These are phyloP conservation scores for Mythimna loreyi DNA, from an alignment of 2,888 invertebrate species.

Conservation along the genomic window DNA sequence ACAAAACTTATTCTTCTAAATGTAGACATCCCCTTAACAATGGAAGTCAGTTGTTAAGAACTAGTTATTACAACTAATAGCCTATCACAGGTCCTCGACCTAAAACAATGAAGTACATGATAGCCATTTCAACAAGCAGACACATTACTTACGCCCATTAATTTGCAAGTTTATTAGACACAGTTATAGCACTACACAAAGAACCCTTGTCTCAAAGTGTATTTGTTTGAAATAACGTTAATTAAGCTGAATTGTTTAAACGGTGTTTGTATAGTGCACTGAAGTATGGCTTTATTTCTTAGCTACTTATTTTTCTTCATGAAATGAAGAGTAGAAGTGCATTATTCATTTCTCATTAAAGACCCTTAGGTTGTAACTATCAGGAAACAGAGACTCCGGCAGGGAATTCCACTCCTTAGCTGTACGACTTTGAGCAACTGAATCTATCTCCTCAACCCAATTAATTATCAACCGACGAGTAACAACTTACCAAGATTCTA, in stretches of 20 bases:
- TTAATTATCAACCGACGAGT: too few species aligned
- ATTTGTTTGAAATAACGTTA: conserved; percentile 46
- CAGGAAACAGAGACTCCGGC: too few species aligned
- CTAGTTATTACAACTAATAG: conserved; percentile 22
- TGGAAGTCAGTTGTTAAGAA: conserved; percentile 16
- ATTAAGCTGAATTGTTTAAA: conserved; percentile 37
- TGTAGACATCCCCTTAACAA: background rate
- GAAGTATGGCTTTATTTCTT: background rate
- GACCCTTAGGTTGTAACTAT: too few species aligned
- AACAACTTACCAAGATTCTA: too few species aligned
- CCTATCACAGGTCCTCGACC: conserved; percentile 21
- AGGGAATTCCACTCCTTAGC: too few species aligned
- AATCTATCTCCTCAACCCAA: too few species aligned
- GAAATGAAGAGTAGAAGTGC: background rate
- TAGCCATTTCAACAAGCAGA: conserved; percentile 43
- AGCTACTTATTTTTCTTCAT: background rate
- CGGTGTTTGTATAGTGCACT: background rate
- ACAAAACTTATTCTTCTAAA: background rate
- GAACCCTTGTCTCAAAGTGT: conserved; percentile 34
- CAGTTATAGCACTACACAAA: conserved; percentile 40
- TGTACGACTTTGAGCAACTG: too few species aligned
- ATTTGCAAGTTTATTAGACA: conserved; percentile 48
- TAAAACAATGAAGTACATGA: conserved; percentile 49
- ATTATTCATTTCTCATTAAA: too few species aligned
- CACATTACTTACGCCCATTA: conserved; percentile 46